Conservation (phyloP, 37 sponge, comb jelly and placozoan genomes). For the Beroe ovata region DNA sequence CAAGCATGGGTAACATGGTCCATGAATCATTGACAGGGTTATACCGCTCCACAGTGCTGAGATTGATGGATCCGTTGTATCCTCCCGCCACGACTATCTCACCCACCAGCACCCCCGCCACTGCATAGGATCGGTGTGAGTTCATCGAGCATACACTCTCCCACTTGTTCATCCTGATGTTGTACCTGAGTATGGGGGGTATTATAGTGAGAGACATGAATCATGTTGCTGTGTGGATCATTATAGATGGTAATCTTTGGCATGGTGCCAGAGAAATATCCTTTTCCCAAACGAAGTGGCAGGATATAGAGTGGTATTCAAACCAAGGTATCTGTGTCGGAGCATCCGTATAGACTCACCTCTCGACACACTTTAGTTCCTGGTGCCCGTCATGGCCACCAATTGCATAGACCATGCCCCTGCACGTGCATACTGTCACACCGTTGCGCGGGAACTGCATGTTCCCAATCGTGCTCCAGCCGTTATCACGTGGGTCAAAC, state of each 20-base stretch:
- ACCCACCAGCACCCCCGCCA: constrained; percentile 41
- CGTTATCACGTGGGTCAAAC: constrained; percentile 62
- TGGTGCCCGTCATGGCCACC: constrained; percentile 58
- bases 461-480: constrained; percentile 41
- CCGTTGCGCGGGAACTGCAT: constrained; percentile 64
- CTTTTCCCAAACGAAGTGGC: too few relatives aligned
- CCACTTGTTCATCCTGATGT: constrained; percentile 65
- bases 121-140: constrained; percentile 44
- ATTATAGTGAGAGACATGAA: too few relatives aligned
- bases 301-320: too few relatives aligned
- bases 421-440: constrained; percentile 30
- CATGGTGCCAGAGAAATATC: too few relatives aligned
- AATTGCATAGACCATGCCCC: constrained; percentile 45
- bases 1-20: constrained; percentile 13
- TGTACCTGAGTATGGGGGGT: constrained; percentile 67
- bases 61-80: constrained; percentile 54
- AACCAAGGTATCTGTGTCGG: too few relatives aligned
- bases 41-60: constrained; percentile 55
- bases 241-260: too few relatives aligned
- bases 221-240: too few relatives aligned
- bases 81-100: constrained; percentile 57
- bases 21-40: constrained; percentile 30
- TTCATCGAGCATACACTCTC: constrained; percentile 57
- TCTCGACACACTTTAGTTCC: constrained; percentile 64
- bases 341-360: too few relatives aligned